Evolutionary conservation across 2,797 vertebrate species (phyloP), one percentile per base, ranked within the genome.

Genomic region (Spizella passerina): DNA sequence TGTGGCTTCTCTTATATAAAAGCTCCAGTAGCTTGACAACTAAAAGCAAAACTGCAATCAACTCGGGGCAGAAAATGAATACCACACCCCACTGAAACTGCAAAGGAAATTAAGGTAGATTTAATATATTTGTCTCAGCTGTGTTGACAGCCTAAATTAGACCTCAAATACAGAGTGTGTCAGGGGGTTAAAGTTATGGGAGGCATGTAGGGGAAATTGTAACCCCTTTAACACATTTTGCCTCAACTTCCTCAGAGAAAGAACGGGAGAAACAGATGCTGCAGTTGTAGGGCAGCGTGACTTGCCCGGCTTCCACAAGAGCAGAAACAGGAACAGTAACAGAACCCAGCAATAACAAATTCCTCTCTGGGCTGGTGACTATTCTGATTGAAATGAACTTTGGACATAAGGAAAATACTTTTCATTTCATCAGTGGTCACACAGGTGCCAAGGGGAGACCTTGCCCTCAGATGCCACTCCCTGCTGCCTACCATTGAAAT

Each of bases 71-170:
- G 53, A 78, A 91, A 85, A 89, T 10, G 39, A 89, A 89, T 61
- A 88, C 30, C 75, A 68, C 95, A 86, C 46, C 83, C 53, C 22
- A 24, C 44, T 34, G 56, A 80, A 84, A 85, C 32, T 14, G 68
- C 68, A 66, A 75, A 88, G 83, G 81, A 93, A 86, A 86, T 86
- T 27, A 89, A 92, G 77, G 93, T 56, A 80, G 59, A 57, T 70
- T 64, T 84, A 84, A 91, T 71, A 36, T 53, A 82, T 90, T 79
- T 86, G 30, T 55, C 76, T 87, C 4, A 27, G 68, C 56, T 78
- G 44, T 53, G 22, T 26, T 66, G 66, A 82, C 70, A 88, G 78
- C 46, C 15, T 53, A 47, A 86, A 57, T 64, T 36, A 71, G 60
- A 71, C 32, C 49, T 87, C 46, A 56, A 64, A 90, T 30, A 36